Base-by-base conservation (phyloP, 2,797 vertebrate genomes). In the Pseudochromis fuscus region DNA sequence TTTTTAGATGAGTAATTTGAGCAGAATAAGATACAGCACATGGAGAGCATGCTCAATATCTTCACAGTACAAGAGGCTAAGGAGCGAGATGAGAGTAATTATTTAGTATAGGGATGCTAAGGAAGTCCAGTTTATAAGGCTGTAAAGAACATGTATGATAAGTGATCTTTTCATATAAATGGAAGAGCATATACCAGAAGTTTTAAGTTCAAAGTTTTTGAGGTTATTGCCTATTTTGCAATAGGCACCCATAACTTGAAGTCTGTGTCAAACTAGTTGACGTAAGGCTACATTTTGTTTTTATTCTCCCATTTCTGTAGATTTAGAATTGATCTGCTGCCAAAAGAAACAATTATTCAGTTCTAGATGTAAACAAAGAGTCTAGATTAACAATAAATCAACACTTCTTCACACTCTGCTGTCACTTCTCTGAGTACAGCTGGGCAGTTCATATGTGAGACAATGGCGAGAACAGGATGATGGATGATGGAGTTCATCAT, bases 321-420 rank as follows among this genome's bases (percentile, higher is more conserved):
- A 61, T 33, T 61, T 61, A n/a, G 13, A 61, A 35, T 30, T 49
- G 59, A 19, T 25, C 21, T 19, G 13, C 31, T 50, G 45, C 25
- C 19, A 45, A 5, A 33, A 50, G 23, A 50, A 23, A 23, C 44
- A 35, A 16, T 37, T 24, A 25, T 38, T n/a, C 45, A 37, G 25
- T 33, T 49, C 13, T 25, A 62, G 45, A 18, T 18, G 7, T 24
- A n/a, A 9, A 45, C 24, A 33, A 42, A n/a, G 8, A 19, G 44
- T 46, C 3, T 37, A 49, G 11, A 50, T 8, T 27, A 27, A 37
- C 6, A 44, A 45, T 45, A 45, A 21, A 45, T 45, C 48, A 50
- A 48, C 16, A n/a, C 37, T 52, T 40, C 25, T 52, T 4, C 7
- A 23, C 28, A 28, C 35, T 42, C 61, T 42, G 48, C 19, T 9